phyloP scores from a whole-genome alignment of 2,113 vertebrate genomes.

The Rutilus rutilus region DNA sequence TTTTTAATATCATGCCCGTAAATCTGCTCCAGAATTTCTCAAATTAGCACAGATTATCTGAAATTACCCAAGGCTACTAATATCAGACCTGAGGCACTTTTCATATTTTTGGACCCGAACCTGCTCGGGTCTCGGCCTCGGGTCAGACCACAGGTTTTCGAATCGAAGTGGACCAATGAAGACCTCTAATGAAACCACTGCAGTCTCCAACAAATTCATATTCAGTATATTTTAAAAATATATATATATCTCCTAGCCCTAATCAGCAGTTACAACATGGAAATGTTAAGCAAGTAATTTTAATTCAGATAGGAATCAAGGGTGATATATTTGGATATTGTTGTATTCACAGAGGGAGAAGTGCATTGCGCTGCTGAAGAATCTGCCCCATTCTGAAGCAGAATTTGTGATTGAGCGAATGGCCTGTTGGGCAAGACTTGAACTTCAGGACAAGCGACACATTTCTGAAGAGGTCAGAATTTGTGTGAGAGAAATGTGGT shows the following conservation, averaged over 20 bases:
- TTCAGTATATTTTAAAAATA: background rate
- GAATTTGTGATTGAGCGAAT: slow-evolving; percentile 83
- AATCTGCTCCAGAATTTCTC: no score
- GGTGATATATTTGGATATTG: background rate
- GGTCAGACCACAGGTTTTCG: no score
- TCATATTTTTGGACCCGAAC: no score
- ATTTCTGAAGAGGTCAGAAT: slow-evolving; percentile 74
- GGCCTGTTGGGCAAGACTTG: slow-evolving; percentile 81
- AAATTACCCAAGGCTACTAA: no score
- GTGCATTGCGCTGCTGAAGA: slow-evolving; percentile 79
- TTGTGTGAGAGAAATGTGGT: background rate
- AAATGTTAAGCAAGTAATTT: background rate
- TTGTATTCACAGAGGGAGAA: slow-evolving; percentile 78
- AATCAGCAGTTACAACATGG: background rate
- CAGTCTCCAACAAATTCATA: background rate
- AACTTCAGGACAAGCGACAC: slow-evolving; percentile 80
- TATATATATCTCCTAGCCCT: background rate
- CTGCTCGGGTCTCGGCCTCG: no score
- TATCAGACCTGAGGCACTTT: no score
- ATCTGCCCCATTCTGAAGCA: slow-evolving; percentile 75
- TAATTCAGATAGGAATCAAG: no score
- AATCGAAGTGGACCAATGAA: no score
- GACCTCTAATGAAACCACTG: background rate
- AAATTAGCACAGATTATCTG: no score
- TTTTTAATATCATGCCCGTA: no score